These are phyloP conservation scores for Dinoponera quadriceps DNA, from an alignment of 1,140 invertebrate species.

Conservation along the genomic window DNA sequence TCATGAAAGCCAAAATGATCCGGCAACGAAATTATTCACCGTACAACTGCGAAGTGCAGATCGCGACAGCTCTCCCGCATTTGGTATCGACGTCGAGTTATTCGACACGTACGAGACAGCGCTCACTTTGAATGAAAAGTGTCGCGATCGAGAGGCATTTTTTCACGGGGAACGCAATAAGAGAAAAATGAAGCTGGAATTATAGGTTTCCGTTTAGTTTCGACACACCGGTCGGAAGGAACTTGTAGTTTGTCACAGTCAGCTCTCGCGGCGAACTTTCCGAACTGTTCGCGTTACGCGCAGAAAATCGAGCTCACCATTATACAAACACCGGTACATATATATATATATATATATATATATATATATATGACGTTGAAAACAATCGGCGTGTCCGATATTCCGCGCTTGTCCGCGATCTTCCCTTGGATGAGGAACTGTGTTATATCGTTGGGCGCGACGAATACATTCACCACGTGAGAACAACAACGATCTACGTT, in stretches of 20 bases:
- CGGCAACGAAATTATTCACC: background rate
- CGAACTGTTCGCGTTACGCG: background rate
- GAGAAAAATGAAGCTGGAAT: no score
- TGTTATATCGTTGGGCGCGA: background rate
- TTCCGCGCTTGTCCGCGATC: background rate
- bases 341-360: no score
- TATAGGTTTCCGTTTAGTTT: no score
- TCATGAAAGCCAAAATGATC: background rate
- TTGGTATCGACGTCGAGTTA: no score
- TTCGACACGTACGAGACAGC: no score
- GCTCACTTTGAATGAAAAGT: no score
- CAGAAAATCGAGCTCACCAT: constrained; percentile 35
- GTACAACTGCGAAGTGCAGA: no score
- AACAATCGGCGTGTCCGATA: constrained; percentile 6
- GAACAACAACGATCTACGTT: background rate
- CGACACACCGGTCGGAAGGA: background rate
- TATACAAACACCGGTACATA: background rate
- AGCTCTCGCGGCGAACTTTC: background rate
- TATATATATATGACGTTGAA: background rate
- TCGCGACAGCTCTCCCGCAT: no score
- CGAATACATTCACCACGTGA: background rate
- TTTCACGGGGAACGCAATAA: no score
- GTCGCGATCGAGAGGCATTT: no score
- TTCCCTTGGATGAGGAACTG: background rate
- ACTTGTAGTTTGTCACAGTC: constrained; percentile 13